A percentile compares a stretch with the other conserved stretches of the same genome.
Evolutionary conservation across 2,888 invertebrate species (phyloP).

Genomic region (Syritta pipiens): DNA sequence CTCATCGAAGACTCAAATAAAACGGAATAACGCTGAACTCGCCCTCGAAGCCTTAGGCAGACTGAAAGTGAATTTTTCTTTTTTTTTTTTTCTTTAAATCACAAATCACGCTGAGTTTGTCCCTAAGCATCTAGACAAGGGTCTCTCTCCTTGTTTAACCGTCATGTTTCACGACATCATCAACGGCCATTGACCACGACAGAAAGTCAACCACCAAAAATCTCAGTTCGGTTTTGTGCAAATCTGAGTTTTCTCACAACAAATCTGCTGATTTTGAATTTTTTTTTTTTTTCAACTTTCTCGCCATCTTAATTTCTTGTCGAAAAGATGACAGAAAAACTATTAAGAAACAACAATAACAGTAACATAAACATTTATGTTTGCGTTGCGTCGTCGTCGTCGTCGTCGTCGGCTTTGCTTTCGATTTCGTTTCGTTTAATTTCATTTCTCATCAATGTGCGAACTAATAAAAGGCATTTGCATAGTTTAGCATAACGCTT

Average conservation of each 20-base stretch:
- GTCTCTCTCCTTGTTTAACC: too few relatives aligned
- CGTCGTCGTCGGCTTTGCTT: too few relatives aligned
- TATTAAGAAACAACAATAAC: not conserved
- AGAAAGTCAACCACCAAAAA: not conserved
- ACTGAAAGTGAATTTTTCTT: not conserved
- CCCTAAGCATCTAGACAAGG: too few relatives aligned
- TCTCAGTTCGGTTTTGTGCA: too few relatives aligned
- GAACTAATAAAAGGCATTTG: slow-evolving; percentile 6
- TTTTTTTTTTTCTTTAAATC: too few relatives aligned
- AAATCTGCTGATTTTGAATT: not conserved
- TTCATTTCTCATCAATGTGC: too few relatives aligned
- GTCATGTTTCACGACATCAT: not conserved
- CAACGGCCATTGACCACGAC: slow-evolving; percentile 18
- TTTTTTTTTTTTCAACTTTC: slow-evolving; percentile 32
- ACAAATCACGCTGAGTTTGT: too few relatives aligned
- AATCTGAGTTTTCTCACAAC: slow-evolving; percentile 27
- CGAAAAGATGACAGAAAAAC: not conserved
- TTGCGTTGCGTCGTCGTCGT: too few relatives aligned
- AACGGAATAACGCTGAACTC: not conserved
- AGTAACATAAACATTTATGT: not conserved
- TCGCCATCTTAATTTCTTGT: slow-evolving; percentile 7
- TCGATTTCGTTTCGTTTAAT: slow-evolving; percentile 32
- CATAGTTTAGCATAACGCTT: slow-evolving; percentile 19
- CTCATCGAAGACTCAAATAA: not conserved
- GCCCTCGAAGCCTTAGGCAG: not conserved